Base-by-base conservation (phyloP, 2,888 invertebrate genomes). In the Drosophila atripex region DNA sequence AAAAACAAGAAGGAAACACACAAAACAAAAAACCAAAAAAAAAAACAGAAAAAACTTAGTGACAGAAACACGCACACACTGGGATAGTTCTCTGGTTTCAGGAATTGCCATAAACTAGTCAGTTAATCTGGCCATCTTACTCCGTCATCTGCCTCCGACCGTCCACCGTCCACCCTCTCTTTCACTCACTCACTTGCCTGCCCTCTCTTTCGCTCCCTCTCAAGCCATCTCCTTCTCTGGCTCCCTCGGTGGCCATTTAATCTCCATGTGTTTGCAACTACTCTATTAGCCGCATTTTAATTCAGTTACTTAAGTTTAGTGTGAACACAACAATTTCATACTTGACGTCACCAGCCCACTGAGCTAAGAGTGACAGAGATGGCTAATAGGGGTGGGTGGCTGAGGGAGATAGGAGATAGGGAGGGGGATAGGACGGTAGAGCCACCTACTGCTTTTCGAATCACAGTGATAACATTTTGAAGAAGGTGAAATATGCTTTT, bases 281-380 rank as follows among this genome's bases (percentile, higher is more conserved):
- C 83, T 86, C 87, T 80, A 88, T 84, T 84, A 88, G 84, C 87
- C 84, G 75, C 84, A 84, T 84, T 84, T 84, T 84, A 88, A 84
- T 86, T 84, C 76, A 88, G 80, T 88, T 86, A 85, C 85, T 85
- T 87, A 85, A 84, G 83, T 86, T 88, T 86, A 86, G 83, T 84
- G 83, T 84, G 88, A 84, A 84, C 83, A 83, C 88, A 86, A 83
- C 76, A 80, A 78, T 80, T 80, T 75, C 80, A 88, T 88, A 83
- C 76, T 78, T 78, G 80, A 60, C 73, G 72, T 66, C 78, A 60
- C 69, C 23, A 18, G 11, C 18, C n/a, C n/a, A 25, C n/a, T 12
- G 46, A 25, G 6, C 30, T 11, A 14, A 9, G 6, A 38, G 6
- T 18, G 21, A 38, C 39, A 41, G 53, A 32, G n/a, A 38, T 53